Evolutionary conservation across 1,140 invertebrate genomes (phyloP), one percentile per base, ranked within the genome.

Genomic region (Leguminivora glycinivorella): DNA sequence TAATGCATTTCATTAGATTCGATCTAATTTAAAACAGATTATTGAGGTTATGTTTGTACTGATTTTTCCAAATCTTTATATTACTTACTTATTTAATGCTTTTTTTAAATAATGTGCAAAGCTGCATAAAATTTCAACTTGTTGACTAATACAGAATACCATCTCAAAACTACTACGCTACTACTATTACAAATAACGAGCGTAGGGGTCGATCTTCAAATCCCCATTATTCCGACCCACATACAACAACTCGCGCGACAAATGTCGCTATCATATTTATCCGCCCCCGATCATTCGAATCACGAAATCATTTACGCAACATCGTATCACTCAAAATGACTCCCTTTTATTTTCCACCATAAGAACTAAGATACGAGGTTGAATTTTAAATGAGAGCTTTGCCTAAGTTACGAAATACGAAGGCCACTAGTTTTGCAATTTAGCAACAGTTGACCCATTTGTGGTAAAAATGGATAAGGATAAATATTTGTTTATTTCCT

Each of bases 391-490:
- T 9, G 1, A 22, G 9, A 22, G 5, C 22, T 19, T 52, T 3
- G 17, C 6, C 0, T 22, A 52, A 52, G 17, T 22, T 22, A 52
- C 47, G 17, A 22, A 10, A 47, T 47, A 22, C 40, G 4, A 43
- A 43, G 40, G n/a, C 40, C 14, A 47, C 43, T 6, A 3, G 43
- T 56, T 24, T 24, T 31, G 26, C 26, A 63, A 7, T 29, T 29
- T 60, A 10, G 56, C 12, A 26, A 24, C 56, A 29, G 26, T 31
- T 63, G 58, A 63, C 58, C 58, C 26, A 63, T 63, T 29, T 63
- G 58, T 17, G n/a, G 43, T 14, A 52, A 52, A 19, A 52, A 52
- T 19, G 5, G 43, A 1, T 52, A 52, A 52, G 43, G 43, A 52
- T 7, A 52, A 52, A 52, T 52, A 47, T 47, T 17, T 17, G 19